Evolutionary conservation across 2,888 invertebrate species (phyloP).

Genomic region (Campoletis raptor): DNA sequence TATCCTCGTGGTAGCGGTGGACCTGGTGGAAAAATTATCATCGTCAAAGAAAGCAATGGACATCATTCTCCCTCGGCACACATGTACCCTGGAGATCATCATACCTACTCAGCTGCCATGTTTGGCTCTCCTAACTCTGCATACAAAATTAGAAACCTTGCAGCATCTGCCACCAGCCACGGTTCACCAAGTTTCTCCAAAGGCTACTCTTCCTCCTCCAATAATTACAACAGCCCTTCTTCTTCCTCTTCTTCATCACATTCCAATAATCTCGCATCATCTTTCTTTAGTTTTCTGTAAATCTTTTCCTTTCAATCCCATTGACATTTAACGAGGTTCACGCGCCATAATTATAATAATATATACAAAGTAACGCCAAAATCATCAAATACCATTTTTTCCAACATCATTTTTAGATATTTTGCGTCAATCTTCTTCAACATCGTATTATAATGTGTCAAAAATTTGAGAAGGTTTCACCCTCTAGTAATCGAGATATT

Average conservation of each 20-base stretch:
- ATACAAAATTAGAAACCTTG: slow-evolving; percentile 75
- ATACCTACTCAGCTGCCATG: slow-evolving; percentile 54
- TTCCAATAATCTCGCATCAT: slow-evolving; percentile 65
- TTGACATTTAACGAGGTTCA: too few species aligned
- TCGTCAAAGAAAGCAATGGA: slow-evolving; percentile 75
- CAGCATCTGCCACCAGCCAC: slow-evolving; percentile 72
- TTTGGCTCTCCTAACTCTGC: slow-evolving; percentile 61
- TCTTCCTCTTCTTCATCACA: slow-evolving; percentile 66
- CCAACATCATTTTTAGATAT: too few species aligned
- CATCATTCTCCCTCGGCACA: slow-evolving; percentile 41
- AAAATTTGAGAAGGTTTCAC: too few species aligned
- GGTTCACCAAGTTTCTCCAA: slow-evolving; percentile 68
- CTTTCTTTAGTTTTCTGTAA: slow-evolving; percentile 68
- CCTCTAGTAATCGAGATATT: too few species aligned
- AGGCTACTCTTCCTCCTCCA: slow-evolving; percentile 67
- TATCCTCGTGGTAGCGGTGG: slow-evolving; percentile 72
- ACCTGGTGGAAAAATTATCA: slow-evolving; percentile 71
- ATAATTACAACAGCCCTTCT: slow-evolving; percentile 71
- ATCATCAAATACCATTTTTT: too few species aligned
- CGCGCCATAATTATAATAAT: too few species aligned
- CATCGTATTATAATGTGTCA: too few species aligned
- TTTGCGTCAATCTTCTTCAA: too few species aligned
- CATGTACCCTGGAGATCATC: slow-evolving; percentile 70
- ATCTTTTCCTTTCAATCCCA: background rate
- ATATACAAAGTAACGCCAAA: too few species aligned